Evolutionary conservation across 2,888 invertebrate species (phyloP).

Genomic region (Napeogenes sylphis): DNA sequence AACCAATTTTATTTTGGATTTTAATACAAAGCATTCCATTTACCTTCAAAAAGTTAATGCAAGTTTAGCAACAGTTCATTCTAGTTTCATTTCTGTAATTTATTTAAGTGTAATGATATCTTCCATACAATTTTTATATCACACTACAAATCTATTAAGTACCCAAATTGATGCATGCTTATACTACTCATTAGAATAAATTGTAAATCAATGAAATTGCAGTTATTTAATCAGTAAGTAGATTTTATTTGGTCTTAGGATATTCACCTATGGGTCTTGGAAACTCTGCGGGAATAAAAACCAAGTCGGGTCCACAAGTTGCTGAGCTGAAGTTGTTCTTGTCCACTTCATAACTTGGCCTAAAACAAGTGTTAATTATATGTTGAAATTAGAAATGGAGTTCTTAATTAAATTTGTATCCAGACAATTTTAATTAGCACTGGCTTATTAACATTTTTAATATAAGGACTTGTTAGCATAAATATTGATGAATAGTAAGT

Average conservation of each 20-base stretch:
- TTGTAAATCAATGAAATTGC: too few relatives aligned
- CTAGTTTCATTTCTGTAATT: too few relatives aligned
- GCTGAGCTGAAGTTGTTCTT: constrained; percentile 63
- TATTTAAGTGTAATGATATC: not conserved
- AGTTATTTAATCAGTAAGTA: too few relatives aligned
- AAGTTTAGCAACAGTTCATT: too few relatives aligned
- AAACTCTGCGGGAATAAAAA: constrained; percentile 56
- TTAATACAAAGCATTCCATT: not conserved
- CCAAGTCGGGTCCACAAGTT: constrained; percentile 60
- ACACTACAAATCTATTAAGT: too few relatives aligned
- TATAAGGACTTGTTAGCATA: too few relatives aligned
- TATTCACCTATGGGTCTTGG: constrained; percentile 61
- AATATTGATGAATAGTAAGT: too few relatives aligned
- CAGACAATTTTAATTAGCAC: too few relatives aligned
- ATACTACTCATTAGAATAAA: too few relatives aligned
- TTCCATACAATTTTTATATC: too few relatives aligned
- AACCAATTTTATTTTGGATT: not conserved
- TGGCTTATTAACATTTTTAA: too few relatives aligned
- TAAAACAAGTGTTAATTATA: constrained; percentile 30
- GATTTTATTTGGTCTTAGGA: not conserved
- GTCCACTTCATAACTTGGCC: constrained; percentile 62
- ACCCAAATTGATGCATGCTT: too few relatives aligned
- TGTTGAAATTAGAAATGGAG: not conserved
- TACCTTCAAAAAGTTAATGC: not conserved
- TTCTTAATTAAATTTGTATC: not conserved